These are phyloP conservation scores for Encarsia formosa DNA, from an alignment of 2,888 invertebrate genomes.

Conservation along the genomic window DNA sequence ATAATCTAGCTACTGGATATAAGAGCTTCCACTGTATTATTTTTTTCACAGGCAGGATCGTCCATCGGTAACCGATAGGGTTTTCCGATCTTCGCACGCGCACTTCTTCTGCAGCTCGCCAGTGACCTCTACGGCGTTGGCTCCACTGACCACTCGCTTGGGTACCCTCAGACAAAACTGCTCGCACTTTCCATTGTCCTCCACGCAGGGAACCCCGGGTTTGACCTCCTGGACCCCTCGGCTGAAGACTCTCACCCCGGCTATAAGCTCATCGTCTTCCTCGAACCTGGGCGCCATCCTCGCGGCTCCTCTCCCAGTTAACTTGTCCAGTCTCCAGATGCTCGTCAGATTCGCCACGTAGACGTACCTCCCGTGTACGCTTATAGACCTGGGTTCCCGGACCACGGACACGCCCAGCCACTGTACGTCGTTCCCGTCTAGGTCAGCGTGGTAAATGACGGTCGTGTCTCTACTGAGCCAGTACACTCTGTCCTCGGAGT, in stretches of 20 bases:
- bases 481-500: not conserved
- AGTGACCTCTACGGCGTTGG: constrained; percentile 6
- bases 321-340: constrained; percentile 18
- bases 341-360: constrained; percentile 14
- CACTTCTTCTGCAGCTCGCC: constrained; percentile 8
- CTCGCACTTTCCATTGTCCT: constrained; percentile 9
- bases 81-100: constrained; percentile 21
- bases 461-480: constrained; percentile 8
- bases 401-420: constrained; percentile 5
- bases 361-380: constrained; percentile 7
- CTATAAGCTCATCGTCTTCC: not conserved
- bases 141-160: not conserved
- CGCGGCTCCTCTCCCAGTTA: not conserved
- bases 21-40: too few relatives aligned
- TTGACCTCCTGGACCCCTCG: not conserved
- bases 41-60: too few relatives aligned
- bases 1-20: too few relatives aligned
- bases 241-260: constrained; percentile 7
- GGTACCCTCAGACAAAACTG: constrained; percentile 13
- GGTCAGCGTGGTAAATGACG: not conserved
- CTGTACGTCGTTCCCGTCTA: not conserved
- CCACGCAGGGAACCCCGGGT: not conserved
- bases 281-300: not conserved
- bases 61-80: too few relatives aligned
- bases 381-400: constrained; percentile 5